A percentile compares a stretch with the other conserved stretches of the same genome.
phyloP scores from a whole-genome alignment of 2,797 vertebrate species.

The Schizopygopsis malacanthus region DNA sequence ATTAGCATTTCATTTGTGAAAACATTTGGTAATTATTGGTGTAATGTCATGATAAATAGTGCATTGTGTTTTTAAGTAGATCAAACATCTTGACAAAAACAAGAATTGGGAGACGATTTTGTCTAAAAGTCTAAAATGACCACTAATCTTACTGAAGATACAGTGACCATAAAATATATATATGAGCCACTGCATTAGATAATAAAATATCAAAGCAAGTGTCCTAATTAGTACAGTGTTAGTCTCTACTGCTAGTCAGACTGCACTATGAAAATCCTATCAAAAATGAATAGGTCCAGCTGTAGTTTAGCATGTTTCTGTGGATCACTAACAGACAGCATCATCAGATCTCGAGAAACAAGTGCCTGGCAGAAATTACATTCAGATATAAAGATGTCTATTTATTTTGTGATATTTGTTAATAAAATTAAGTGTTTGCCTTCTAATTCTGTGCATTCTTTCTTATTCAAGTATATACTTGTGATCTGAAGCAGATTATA shows the following conservation, averaged over 20 bases:
- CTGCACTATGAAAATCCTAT: not conserved
- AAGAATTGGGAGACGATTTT: not conserved
- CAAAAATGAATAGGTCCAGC: not conserved
- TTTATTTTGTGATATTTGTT: conserved; percentile 45
- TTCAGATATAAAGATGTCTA: not conserved
- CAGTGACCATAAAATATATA: not conserved
- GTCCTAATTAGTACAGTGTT: not conserved
- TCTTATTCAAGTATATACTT: not conserved
- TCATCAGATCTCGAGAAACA: not conserved
- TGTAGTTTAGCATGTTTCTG: not conserved
- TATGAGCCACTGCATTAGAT: not conserved
- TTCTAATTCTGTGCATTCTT: not conserved
- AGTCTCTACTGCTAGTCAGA: not conserved
- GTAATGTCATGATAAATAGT: not conserved
- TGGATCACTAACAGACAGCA: not conserved
- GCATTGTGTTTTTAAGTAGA: not conserved
- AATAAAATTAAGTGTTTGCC: conserved; percentile 33
- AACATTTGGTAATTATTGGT: not conserved
- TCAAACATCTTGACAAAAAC: not conserved
- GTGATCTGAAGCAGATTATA: too few species aligned
- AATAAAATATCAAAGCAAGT: not conserved
- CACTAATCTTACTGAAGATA: not conserved
- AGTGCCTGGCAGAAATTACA: conserved; percentile 28
- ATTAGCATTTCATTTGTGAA: conserved; percentile 15
- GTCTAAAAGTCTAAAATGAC: not conserved